phyloP scores from a whole-genome alignment of 2,113 vertebrate genomes.

The Lasiurus cinereus region DNA sequence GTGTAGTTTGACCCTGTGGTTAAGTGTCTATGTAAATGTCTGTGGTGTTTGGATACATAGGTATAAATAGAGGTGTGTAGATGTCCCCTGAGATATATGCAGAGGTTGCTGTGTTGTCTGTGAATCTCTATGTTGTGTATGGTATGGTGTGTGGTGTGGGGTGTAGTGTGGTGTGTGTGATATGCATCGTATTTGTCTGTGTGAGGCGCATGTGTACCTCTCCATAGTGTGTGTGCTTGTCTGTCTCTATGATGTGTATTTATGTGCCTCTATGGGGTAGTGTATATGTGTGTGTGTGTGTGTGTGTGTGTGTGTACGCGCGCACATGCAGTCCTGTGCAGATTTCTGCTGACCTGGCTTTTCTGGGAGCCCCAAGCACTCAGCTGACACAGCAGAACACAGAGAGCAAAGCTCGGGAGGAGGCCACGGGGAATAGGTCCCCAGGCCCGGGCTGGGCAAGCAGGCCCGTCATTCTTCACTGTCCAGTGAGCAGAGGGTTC shows the following conservation, averaged over 20 bases:
- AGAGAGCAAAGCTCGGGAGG: not conserved
- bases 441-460: accelerated
- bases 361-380: not conserved
- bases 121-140: not conserved
- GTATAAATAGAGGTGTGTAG: no score
- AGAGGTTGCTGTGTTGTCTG: not conserved
- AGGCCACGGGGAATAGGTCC: accelerated
- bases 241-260: not conserved
- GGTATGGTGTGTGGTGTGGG: not conserved
- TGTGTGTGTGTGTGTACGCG: not conserved
- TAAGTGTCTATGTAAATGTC: not conserved
- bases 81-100: not conserved
- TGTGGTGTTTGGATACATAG: not conserved
- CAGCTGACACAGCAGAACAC: not conserved
- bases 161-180: not conserved
- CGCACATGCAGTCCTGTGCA: accelerated
- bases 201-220: no score
- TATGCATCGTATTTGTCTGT: not conserved
- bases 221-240: not conserved
- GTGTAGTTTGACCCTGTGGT: not conserved
- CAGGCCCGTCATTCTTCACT: accelerated
- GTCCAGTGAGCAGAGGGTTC: no score
- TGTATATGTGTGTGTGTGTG: not conserved
- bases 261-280: not conserved
- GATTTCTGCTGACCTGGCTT: constrained; percentile 23